Conservation (phyloP, 2,888 invertebrate genomes). For the Mimumesa dahlbomi region DNA sequence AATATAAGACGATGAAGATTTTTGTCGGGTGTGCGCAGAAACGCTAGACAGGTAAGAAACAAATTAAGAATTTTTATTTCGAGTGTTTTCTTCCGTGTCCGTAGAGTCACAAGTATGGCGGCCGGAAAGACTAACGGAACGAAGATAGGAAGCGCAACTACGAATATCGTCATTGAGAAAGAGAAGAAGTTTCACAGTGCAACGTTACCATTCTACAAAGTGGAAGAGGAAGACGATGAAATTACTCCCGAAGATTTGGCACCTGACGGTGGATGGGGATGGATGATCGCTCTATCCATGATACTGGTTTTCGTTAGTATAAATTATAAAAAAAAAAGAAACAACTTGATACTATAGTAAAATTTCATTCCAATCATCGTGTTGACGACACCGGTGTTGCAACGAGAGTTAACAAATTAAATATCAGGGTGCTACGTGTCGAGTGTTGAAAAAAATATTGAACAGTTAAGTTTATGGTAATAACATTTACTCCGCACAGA, state of each 20-base stretch:
- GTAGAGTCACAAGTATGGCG: slow-evolving; percentile 38
- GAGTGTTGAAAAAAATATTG: too few species aligned
- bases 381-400: too few species aligned
- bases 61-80: too few species aligned
- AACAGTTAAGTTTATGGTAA: neutral
- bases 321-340: neutral
- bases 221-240: slow-evolving; percentile 18
- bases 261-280: slow-evolving; percentile 95
- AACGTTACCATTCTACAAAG: neutral
- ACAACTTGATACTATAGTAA: neutral
- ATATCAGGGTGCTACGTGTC: neutral
- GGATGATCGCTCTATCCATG: slow-evolving; percentile 92
- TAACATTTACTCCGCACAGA: slow-evolving; percentile 79
- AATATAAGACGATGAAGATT: too few species aligned
- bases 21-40: too few species aligned
- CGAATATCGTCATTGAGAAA: slow-evolving; percentile 3
- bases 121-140: slow-evolving; percentile 43
- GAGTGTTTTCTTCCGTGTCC: too few species aligned
- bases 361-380: too few species aligned
- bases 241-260: slow-evolving; percentile 82
- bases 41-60: too few species aligned
- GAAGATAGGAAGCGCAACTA: slow-evolving; percentile 20
- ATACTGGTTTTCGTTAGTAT: slow-evolving; percentile 83
- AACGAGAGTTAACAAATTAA: too few species aligned
- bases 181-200: slow-evolving; percentile 31